Percentiles rank a stretch among this genome's conserved stretches.
Conservation (phyloP, 2,888 invertebrate species). For the Zygogramma bicolorata region DNA sequence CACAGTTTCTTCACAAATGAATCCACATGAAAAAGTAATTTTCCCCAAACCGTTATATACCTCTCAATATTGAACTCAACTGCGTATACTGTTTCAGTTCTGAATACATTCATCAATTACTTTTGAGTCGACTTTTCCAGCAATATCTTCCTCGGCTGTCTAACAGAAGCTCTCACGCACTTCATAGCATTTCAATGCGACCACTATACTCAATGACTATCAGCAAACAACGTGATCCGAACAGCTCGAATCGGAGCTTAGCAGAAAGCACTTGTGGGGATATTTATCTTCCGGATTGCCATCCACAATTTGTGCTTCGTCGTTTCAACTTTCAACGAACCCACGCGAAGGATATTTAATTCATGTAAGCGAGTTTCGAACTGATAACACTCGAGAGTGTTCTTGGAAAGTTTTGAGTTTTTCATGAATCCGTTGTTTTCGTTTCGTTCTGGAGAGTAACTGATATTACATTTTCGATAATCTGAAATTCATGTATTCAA, state of each 20-base stretch:
- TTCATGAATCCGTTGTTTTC: not conserved
- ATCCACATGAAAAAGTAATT: no score
- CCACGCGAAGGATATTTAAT: not conserved
- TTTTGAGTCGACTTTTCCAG: no score
- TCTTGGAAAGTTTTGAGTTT: not conserved
- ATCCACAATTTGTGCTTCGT: not conserved
- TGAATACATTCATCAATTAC: no score
- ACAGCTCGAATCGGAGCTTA: not conserved
- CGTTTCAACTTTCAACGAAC: not conserved
- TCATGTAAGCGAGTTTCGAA: not conserved
- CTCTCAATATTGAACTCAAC: no score
- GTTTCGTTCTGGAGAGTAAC: not conserved
- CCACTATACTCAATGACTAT: not conserved
- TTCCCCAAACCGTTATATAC: no score
- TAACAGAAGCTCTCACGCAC: no score
- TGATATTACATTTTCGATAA: not conserved
- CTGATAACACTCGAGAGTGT: not conserved
- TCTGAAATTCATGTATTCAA: not conserved
- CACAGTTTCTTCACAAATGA: no score
- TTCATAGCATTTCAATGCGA: not conserved
- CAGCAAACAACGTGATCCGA: not conserved
- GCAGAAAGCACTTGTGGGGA: not conserved
- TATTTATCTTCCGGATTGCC: slow-evolving; percentile 19
- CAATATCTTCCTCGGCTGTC: no score
- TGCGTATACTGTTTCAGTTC: no score